Evolutionary conservation across 2,113 vertebrate genomes (phyloP).

Genomic region (Psammodynastes pulverulentus): DNA sequence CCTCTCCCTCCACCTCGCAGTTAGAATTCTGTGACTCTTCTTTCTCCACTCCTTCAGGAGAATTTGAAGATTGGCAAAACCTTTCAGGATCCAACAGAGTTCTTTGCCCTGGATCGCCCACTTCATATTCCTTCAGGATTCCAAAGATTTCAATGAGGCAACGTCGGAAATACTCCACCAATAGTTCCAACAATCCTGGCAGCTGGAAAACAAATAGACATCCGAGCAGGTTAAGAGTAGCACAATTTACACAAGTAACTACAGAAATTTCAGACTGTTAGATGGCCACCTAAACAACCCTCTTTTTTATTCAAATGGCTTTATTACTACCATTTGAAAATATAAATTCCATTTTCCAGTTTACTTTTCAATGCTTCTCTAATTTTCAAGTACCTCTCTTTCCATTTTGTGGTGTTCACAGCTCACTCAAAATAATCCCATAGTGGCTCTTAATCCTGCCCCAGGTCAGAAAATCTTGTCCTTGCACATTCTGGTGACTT

Average conservation of each 20-base stretch:
- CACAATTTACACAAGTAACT: rapidly evolving
- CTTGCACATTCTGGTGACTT: neutral
- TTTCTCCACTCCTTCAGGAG: slow-evolving; percentile 71
- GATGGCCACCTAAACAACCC: neutral
- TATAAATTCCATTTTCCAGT: neutral
- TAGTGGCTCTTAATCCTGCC: neutral
- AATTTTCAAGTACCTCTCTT: neutral
- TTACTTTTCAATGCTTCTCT: neutral
- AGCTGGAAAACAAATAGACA: slow-evolving; percentile 71
- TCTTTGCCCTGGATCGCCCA: slow-evolving; percentile 94
- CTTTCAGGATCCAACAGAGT: slow-evolving; percentile 87
- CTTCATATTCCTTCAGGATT: slow-evolving; percentile 95
- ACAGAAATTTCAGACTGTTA: neutral
- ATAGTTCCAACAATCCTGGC: slow-evolving; percentile 91
- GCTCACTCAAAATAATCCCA: neutral
- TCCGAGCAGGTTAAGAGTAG: slow-evolving; percentile 45
- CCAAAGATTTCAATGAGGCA: slow-evolving; percentile 99
- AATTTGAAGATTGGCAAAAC: slow-evolving; percentile 76
- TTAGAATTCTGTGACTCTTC: slow-evolving; percentile 66
- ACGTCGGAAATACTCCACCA: slow-evolving; percentile 97
- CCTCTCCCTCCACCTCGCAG: slow-evolving; percentile 66
- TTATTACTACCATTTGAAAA: neutral
- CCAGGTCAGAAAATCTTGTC: neutral
- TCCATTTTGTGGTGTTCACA: too few relatives aligned
- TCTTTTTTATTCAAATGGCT: neutral